A percentile compares a stretch with the other conserved stretches of the same genome.
phyloP scores from a whole-genome alignment of 2,888 invertebrate species.

The Artemia sp. region DNA sequence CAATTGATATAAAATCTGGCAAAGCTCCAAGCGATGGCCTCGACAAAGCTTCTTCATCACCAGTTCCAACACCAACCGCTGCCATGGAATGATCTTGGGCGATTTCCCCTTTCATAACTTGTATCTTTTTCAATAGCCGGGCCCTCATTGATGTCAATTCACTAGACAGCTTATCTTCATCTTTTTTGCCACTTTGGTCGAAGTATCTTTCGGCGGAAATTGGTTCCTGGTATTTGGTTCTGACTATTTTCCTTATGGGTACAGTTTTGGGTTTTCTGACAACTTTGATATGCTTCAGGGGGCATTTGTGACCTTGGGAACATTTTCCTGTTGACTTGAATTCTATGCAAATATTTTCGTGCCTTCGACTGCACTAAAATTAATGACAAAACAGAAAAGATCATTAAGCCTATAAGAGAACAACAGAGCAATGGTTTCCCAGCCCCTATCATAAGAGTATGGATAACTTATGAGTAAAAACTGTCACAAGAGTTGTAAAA shows the following conservation, averaged over 20 bases:
- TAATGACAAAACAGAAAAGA: too few species aligned
- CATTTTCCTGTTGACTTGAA: conserved; percentile 13
- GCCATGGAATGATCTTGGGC: too few species aligned
- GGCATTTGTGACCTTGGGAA: background rate
- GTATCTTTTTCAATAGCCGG: background rate
- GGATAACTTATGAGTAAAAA: too few species aligned
- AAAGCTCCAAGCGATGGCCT: too few species aligned
- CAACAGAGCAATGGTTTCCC: too few species aligned
- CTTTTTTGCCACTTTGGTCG: background rate
- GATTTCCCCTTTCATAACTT: background rate
- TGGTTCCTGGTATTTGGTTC: background rate
- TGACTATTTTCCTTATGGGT: background rate
- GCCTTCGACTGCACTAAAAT: background rate
- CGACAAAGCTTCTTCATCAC: too few species aligned
- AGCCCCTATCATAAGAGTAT: too few species aligned
- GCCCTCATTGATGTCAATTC: background rate
- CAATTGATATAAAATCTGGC: too few species aligned
- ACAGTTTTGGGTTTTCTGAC: background rate
- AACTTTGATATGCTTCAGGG: background rate
- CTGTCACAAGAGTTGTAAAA: too few species aligned
- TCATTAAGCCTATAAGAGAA: too few species aligned
- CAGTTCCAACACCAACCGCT: too few species aligned
- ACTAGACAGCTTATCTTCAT: background rate
- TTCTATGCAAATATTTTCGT: background rate
- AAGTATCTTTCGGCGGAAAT: background rate